These are phyloP conservation scores for Cromileptes altivelis DNA, from an alignment of 2,113 vertebrate genomes.

Conservation along the genomic window DNA sequence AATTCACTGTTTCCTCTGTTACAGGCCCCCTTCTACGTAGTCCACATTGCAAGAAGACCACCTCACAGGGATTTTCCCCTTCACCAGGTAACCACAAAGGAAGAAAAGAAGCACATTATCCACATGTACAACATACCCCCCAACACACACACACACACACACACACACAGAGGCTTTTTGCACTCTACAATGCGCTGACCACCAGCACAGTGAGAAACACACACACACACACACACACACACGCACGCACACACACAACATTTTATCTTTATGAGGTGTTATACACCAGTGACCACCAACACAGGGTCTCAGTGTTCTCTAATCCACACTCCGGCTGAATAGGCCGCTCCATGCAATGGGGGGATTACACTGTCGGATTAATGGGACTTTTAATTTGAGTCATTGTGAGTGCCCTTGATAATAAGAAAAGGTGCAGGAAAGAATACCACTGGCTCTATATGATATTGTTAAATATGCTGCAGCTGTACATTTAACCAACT, in stretches of 20 bases:
- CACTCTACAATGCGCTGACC: slow-evolving; percentile 62
- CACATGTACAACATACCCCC: slow-evolving; percentile 74
- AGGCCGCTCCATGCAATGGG: slow-evolving; percentile 67
- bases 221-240: slow-evolving; percentile 56
- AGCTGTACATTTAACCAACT: slow-evolving; percentile 46
- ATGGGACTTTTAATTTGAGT: slow-evolving; percentile 81
- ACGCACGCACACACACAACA: slow-evolving; percentile 43
- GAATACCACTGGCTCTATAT: slow-evolving; percentile 42
- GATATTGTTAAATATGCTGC: slow-evolving; percentile 52
- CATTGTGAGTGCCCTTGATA: slow-evolving; percentile 71
- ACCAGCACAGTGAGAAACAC: slow-evolving; percentile 64
- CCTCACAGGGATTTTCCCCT: slow-evolving; percentile 83
- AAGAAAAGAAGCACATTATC: slow-evolving; percentile 78
- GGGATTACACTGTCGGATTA: slow-evolving; percentile 82
- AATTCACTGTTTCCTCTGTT: slow-evolving; percentile 77
- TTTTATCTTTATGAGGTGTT: slow-evolving; percentile 81
- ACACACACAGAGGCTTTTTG: slow-evolving; percentile 34
- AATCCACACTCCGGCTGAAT: slow-evolving; percentile 78
- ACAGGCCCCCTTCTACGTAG: slow-evolving; percentile 61
- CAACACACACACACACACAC: slow-evolving; percentile 12
- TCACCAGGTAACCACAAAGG: slow-evolving; percentile 82
- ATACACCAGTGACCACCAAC: slow-evolving; percentile 83
- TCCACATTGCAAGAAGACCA: slow-evolving; percentile 75
- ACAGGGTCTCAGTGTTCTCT: slow-evolving; percentile 81
- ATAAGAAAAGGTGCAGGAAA: slow-evolving; percentile 61